Evolutionary conservation across 2,113 vertebrate genomes (phyloP).

Genomic region (Crotalus helleri): DNA sequence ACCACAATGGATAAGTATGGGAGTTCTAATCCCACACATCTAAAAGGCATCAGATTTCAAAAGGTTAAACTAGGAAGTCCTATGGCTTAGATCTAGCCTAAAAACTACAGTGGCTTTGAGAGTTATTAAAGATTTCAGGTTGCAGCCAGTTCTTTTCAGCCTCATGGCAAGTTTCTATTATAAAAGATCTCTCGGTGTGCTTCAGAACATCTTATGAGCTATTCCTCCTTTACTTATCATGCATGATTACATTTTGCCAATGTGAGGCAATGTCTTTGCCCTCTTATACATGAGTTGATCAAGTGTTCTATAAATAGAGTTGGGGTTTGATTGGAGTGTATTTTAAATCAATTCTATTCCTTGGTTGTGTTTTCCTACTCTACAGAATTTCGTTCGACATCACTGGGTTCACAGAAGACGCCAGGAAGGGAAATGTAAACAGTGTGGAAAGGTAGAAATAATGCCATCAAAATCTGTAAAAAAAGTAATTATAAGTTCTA

Average conservation of each 20-base stretch:
- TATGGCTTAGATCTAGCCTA: neutral
- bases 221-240: neutral
- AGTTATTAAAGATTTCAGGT: neutral
- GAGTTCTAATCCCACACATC: neutral
- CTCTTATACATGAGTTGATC: neutral
- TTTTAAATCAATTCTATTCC: neutral
- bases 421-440: constrained; percentile 95
- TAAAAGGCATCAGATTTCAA: neutral
- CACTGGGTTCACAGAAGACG: constrained; percentile 96
- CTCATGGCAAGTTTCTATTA: neutral
- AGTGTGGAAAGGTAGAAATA: constrained; percentile 90
- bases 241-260: neutral
- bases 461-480: accelerated
- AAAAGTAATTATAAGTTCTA: neutral
- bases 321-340: neutral
- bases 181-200: neutral
- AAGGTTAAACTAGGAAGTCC: neutral
- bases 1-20: neutral
- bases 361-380: constrained; percentile 33
- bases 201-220: neutral
- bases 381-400: constrained; percentile 89
- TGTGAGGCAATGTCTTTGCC: neutral
- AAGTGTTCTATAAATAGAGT: accelerated
- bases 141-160: neutral
- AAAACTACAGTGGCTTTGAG: neutral